A percentile compares a stretch with the other conserved stretches of the same genome.
Conservation (phyloP, 2,888 invertebrate genomes). For the Drosophila demipolita region DNA sequence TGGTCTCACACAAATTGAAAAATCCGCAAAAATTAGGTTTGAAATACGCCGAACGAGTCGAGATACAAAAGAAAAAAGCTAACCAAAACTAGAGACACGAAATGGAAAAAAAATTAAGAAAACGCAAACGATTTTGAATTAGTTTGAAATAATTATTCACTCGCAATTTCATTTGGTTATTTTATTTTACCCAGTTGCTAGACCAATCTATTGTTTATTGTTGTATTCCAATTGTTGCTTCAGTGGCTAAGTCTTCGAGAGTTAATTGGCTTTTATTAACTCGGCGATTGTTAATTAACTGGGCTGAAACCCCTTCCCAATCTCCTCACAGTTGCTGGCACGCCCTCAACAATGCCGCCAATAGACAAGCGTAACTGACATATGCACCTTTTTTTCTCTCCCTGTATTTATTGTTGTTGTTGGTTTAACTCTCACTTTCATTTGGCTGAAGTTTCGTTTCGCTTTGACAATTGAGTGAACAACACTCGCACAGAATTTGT, state of each 20-base stretch:
- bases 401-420: conserved; percentile 22
- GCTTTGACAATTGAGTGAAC: conserved; percentile 65
- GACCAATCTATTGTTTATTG: conserved; percentile 23
- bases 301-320: conserved; percentile 8
- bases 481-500: conserved; percentile 71
- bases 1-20: conserved; percentile 72
- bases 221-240: conserved; percentile 21
- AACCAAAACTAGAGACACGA: neutral
- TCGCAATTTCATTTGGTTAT: conserved; percentile 5
- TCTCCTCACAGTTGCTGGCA: conserved; percentile 25
- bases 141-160: conserved; percentile 4
- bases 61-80: conserved; percentile 29
- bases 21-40: conserved; percentile 74
- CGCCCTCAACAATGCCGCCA: conserved; percentile 45
- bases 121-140: conserved; percentile 22
- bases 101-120: conserved; percentile 30
- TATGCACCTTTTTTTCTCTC: conserved; percentile 45
- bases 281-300: conserved; percentile 37
- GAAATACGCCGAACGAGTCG: conserved; percentile 56
- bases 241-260: conserved; percentile 13
- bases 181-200: neutral
- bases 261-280: conserved; percentile 40
- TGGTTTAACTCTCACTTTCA: conserved; percentile 72
- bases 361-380: conserved; percentile 71
- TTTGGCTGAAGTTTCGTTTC: conserved; percentile 49